Conservation (phyloP, 2,888 invertebrate genomes). For the Drosophila buzzatii region DNA sequence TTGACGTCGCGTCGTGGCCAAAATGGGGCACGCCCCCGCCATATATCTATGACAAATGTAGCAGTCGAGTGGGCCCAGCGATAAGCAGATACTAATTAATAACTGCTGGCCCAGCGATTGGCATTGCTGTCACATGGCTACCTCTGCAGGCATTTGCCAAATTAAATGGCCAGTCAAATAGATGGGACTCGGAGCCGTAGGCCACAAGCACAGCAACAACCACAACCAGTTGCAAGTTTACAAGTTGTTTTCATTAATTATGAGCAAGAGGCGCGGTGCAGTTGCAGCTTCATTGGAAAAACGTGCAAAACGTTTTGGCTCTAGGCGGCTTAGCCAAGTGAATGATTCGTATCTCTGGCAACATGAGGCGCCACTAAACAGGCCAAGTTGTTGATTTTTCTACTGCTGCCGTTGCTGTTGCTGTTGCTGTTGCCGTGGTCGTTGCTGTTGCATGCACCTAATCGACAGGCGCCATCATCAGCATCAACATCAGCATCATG, state of each 20-base stretch:
- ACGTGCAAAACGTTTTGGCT: slow-evolving; percentile 77
- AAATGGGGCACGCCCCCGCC: slow-evolving; percentile 56
- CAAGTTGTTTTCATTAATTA: slow-evolving; percentile 74
- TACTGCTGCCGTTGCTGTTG: slow-evolving; percentile 52
- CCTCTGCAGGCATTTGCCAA: slow-evolving; percentile 49
- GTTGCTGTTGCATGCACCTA: slow-evolving; percentile 72
- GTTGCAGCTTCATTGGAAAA: slow-evolving; percentile 75
- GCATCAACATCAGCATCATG: slow-evolving; percentile 31
- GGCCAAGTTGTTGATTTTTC: slow-evolving; percentile 40
- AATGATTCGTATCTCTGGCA: slow-evolving; percentile 71
- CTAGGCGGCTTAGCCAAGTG: slow-evolving; percentile 69
- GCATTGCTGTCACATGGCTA: slow-evolving; percentile 65
- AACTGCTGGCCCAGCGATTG: slow-evolving; percentile 48
- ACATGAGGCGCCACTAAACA: slow-evolving; percentile 68
- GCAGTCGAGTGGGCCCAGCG: slow-evolving; percentile 60
- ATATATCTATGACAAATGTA: slow-evolving; percentile 69
- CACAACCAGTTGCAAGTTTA: slow-evolving; percentile 50
- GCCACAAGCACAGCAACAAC: slow-evolving; percentile 21
- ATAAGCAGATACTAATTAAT: slow-evolving; percentile 79
- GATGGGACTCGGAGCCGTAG: slow-evolving; percentile 22
- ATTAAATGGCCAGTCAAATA: slow-evolving; percentile 52
- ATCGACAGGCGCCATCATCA: slow-evolving; percentile 75
- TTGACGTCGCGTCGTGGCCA: slow-evolving; percentile 43
- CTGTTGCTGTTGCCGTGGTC: slow-evolving; percentile 15
- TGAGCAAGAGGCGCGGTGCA: slow-evolving; percentile 54